phyloP scores from a whole-genome alignment of 2,797 vertebrate species.

The Acanthis flammea region DNA sequence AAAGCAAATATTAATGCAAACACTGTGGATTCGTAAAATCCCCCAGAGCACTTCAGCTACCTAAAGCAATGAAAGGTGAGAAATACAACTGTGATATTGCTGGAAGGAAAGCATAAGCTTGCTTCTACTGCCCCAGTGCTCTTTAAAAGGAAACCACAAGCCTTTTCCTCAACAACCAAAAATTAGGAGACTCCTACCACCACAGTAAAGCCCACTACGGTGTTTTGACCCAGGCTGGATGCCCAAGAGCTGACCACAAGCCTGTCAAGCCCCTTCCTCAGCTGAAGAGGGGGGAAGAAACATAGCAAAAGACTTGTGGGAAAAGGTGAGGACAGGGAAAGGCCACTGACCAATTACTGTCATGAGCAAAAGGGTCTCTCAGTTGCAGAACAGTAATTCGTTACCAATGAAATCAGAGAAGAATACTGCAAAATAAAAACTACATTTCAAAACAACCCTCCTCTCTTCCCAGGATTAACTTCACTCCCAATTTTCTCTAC shows the following conservation, averaged over 20 bases:
- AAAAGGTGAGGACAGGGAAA: background rate
- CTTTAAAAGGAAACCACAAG: accelerated
- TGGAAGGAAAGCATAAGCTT: background rate
- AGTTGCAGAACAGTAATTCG: background rate
- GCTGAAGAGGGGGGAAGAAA: background rate
- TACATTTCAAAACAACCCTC: background rate
- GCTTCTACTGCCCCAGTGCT: background rate
- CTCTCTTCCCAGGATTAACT: background rate
- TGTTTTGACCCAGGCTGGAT: background rate
- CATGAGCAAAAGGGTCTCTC: background rate
- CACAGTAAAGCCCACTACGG: background rate
- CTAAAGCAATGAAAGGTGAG: background rate
- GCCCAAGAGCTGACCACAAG: background rate
- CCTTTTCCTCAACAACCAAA: background rate
- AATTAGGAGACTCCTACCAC: no score
- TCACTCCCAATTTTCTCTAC: background rate
- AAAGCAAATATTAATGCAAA: background rate
- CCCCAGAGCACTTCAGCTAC: background rate
- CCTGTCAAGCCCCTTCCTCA: background rate
- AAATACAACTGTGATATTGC: background rate
- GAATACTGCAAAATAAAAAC: background rate
- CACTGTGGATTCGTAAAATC: background rate
- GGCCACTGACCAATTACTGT: background rate
- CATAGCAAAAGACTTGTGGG: background rate
- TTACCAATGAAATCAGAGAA: background rate